Evolutionary conservation across 2,888 invertebrate genomes (phyloP).

Genomic region (Rotaria sp.): DNA sequence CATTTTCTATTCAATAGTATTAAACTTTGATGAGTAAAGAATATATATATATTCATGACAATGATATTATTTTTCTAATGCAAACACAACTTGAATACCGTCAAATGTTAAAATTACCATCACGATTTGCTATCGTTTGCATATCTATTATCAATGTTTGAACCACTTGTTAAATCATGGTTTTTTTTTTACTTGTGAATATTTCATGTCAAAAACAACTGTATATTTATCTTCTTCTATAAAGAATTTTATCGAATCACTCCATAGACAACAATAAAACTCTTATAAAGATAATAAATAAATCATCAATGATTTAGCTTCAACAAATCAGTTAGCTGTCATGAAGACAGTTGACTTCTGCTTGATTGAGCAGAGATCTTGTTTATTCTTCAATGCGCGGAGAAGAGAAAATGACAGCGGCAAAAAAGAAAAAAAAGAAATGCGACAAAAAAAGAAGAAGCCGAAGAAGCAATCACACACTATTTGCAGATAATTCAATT

Average conservation of each 20-base stretch:
- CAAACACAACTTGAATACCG: too few relatives aligned
- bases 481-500: slow-evolving; percentile 24
- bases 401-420: neutral
- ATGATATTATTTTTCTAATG: neutral
- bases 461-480: slow-evolving; percentile 10
- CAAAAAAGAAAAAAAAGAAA: neutral
- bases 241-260: too few relatives aligned
- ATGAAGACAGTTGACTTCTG: neutral
- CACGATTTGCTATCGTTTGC: neutral
- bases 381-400: neutral
- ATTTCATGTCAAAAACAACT: neutral
- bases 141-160: neutral
- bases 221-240: neutral
- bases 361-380: slow-evolving; percentile 5
- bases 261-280: too few relatives aligned
- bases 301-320: neutral
- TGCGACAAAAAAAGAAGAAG: neutral
- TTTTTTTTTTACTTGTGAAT: neutral
- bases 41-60: neutral
- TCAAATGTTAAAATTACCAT: too few relatives aligned
- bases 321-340: neutral
- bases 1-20: neutral
- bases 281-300: neutral
- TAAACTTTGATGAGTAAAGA: neutral
- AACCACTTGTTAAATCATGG: neutral